Evolutionary conservation across 2,797 vertebrate genomes (phyloP).

Genomic region (Protonibea diacanthus): DNA sequence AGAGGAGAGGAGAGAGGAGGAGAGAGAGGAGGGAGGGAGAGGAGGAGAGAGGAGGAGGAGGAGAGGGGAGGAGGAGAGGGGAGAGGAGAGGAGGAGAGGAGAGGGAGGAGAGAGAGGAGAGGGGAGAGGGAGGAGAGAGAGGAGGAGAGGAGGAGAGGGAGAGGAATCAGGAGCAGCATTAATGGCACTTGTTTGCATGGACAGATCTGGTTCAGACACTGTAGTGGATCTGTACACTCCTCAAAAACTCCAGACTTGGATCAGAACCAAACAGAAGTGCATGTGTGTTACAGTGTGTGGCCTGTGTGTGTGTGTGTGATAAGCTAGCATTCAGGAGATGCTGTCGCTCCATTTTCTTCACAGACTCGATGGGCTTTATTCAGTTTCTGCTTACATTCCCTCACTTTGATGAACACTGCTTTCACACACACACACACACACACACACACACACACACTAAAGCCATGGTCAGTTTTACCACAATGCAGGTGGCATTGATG

Average conservation of each 20-base stretch:
- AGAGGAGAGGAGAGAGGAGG: no score
- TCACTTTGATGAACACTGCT: constrained; percentile 38
- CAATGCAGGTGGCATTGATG: not conserved
- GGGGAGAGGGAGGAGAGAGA: not conserved
- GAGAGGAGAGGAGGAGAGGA: no score
- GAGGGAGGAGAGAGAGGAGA: not conserved
- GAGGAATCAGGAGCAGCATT: not conserved
- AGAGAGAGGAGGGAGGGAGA: no score
- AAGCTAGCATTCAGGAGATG: constrained; percentile 46
- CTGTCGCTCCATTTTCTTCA: constrained; percentile 24
- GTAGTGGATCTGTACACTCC: no score
- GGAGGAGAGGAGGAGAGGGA: no score
- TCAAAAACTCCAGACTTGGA: no score
- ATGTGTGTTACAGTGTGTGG: not conserved
- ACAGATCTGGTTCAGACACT: no score
- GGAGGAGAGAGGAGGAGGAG: not conserved
- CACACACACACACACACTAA: constrained; percentile 10
- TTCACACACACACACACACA: constrained; percentile 10
- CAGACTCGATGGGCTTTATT: constrained; percentile 48
- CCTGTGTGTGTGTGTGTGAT: not conserved
- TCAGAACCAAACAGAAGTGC: not conserved
- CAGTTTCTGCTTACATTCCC: constrained; percentile 63
- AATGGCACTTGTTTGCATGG: no score
- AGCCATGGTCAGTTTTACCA: not conserved
- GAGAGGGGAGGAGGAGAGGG: no score